Base-by-base conservation (phyloP, 2,888 invertebrate genomes). In the Platerodrilus igneus region DNA sequence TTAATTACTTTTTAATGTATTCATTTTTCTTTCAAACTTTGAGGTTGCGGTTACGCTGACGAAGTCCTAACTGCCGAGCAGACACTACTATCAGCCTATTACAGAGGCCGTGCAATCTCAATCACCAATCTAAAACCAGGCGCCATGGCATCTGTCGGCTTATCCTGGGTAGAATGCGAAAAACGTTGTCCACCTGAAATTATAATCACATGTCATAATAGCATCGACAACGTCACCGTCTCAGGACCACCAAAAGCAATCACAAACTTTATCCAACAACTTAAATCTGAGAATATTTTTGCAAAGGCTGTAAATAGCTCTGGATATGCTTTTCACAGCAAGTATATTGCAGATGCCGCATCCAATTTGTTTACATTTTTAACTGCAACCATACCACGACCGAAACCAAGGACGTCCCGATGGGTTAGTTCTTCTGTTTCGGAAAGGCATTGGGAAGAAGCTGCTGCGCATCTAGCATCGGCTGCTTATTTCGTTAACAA, bases 371-470 rank as follows among this genome's bases (percentile, higher is more conserved):
- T 82, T 40, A 74, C 78, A 53, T 80, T 81, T 46, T 75, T 93
- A 27, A 85, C 90, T 56, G 79, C 81, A 68, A 82, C 94, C 38
- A 88, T 96, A 56, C 77, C 84, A 1, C 76, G 73, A 41, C 86
- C 92, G 2, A 86, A 84, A 66, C 81, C 80, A 48, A 79, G 97
- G 49, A 79, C 86, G 1, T 50, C 77, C 0, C 80, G 83, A 55
- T 99, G 99, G 97, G 75, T 97, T 39, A 92, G 93, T 45, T 87
- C 93, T 14, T 95, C 95, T 31, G 86, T 97, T 57, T 91, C 95
- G 0, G 84, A 89, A 67, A 72, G 75, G 2, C 76, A 82, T 28
- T 95, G 94, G 94, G 75, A 75, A 48, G 76, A 80, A 1, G 78
- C 85, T 1, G 63, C 89, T 22, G 87, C 93, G 0, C 77, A 81